Evolutionary conservation across 2,113 vertebrate genomes (phyloP).

Genomic region (Ornithorhynchus anatinus): DNA sequence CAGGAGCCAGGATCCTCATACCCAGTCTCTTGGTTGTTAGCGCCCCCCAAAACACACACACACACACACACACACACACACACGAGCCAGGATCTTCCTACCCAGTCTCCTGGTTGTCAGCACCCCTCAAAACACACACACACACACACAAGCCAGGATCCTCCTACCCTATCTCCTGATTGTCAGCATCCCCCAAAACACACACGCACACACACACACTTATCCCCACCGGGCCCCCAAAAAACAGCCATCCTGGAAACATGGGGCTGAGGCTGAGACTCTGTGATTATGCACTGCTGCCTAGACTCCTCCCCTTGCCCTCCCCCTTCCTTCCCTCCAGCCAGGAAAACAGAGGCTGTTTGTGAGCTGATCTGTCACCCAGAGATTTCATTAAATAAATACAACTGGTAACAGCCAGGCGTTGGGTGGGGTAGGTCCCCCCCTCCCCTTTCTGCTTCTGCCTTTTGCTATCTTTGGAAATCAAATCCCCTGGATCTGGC

Average conservation of each 20-base stretch:
- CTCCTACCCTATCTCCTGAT: no score
- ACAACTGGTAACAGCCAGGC: conserved; percentile 20
- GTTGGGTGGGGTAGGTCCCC: conserved; percentile 18
- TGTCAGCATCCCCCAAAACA: no score
- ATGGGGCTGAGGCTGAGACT: no score
- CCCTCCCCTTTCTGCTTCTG: conserved; percentile 10
- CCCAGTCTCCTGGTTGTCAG: no score
- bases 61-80: no score
- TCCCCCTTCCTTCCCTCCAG: conserved; percentile 27
- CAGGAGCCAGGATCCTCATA: no score
- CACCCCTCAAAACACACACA: no score
- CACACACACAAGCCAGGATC: no score
- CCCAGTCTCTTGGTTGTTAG: no score
- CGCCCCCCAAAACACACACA: no score
- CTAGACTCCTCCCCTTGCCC: conserved; percentile 32
- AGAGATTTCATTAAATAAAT: conserved; percentile 55
- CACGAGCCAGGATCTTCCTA: no score
- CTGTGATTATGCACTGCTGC: conserved; percentile 4
- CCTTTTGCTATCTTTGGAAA: conserved; percentile 60
- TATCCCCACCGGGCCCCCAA: conserved; percentile 7
- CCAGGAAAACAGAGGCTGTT: conserved; percentile 43
- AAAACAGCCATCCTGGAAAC: not conserved
- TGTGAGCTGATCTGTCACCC: conserved; percentile 24
- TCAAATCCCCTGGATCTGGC: conserved; percentile 53
- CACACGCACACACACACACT: no score